Conservation (phyloP, 2,888 invertebrate genomes). For the Acleris holmiana region DNA sequence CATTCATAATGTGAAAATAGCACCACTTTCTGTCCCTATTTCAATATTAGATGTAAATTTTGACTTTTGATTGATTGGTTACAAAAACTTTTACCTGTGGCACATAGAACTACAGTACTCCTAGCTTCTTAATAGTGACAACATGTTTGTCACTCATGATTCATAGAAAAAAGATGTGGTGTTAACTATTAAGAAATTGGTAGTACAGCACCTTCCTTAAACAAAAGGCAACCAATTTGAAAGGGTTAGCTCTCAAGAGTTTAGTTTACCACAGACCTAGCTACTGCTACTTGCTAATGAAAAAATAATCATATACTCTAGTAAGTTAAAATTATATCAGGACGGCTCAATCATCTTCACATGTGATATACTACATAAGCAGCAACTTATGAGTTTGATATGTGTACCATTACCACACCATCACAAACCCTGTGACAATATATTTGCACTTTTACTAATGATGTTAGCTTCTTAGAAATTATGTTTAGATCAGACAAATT, state of each 20-base stretch:
- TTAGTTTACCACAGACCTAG: conserved; percentile 16
- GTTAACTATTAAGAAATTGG: too few relatives aligned
- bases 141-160: too few relatives aligned
- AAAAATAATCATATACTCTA: conserved; percentile 41
- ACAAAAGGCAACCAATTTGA: background rate
- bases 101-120: conserved; percentile 17
- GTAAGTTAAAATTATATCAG: conserved; percentile 63
- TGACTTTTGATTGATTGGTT: conserved; percentile 29
- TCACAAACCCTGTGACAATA: conserved; percentile 40
- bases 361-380: conserved; percentile 56
- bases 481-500: background rate
- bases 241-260: background rate
- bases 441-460: conserved; percentile 1
- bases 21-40: too few relatives aligned
- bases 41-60: too few relatives aligned
- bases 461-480: background rate
- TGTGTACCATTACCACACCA: conserved; percentile 60
- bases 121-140: too few relatives aligned
- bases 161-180: too few relatives aligned
- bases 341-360: conserved; percentile 70
- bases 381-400: conserved; percentile 60
- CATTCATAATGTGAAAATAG: too few relatives aligned
- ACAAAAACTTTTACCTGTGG: conserved; percentile 21
- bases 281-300: conserved; percentile 28
- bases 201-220: too few relatives aligned